These are phyloP conservation scores for Mugil cephalus DNA, from an alignment of 2,113 vertebrate genomes.

Conservation along the genomic window DNA sequence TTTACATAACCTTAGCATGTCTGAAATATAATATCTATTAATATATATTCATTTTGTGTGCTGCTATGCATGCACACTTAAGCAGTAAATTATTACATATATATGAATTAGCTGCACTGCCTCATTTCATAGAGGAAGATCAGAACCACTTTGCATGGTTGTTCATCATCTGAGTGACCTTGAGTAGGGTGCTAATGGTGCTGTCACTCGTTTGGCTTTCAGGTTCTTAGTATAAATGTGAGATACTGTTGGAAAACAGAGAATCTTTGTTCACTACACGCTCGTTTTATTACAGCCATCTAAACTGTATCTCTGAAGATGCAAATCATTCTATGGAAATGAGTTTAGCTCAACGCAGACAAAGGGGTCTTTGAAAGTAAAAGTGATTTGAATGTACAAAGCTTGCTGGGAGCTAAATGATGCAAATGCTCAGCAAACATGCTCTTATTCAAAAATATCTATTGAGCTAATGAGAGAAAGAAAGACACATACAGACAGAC, in stretches of 20 bases:
- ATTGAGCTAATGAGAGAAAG: slow-evolving; percentile 18
- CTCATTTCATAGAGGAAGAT: slow-evolving; percentile 52
- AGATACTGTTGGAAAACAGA: slow-evolving; percentile 21
- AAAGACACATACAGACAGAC: slow-evolving; percentile 8
- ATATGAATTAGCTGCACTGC: slow-evolving; percentile 31
- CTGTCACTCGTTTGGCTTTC: slow-evolving; percentile 39
- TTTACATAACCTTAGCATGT: no score
- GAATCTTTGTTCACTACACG: slow-evolving; percentile 38
- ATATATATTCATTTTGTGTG: no score
- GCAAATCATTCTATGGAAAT: slow-evolving; percentile 40
- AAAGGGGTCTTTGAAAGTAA: slow-evolving; percentile 38
- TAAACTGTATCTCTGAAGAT: slow-evolving; percentile 53
- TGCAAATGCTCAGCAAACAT: slow-evolving; percentile 28
- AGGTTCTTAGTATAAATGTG: slow-evolving; percentile 23
- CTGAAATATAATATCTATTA: no score
- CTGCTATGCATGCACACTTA: slow-evolving; percentile 14
- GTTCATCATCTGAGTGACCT: slow-evolving; percentile 56
- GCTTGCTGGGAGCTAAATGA: slow-evolving; percentile 24
- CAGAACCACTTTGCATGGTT: slow-evolving; percentile 9
- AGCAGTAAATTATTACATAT: slow-evolving; percentile 17
- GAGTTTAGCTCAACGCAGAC: slow-evolving; percentile 32
- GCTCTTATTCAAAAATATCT: slow-evolving; percentile 24
- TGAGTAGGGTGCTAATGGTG: slow-evolving; percentile 40
- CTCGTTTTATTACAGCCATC: slow-evolving; percentile 34
- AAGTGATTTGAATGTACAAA: slow-evolving; percentile 28